Conservation (phyloP, 2,797 vertebrate genomes). For the Myotis vivesi region DNA sequence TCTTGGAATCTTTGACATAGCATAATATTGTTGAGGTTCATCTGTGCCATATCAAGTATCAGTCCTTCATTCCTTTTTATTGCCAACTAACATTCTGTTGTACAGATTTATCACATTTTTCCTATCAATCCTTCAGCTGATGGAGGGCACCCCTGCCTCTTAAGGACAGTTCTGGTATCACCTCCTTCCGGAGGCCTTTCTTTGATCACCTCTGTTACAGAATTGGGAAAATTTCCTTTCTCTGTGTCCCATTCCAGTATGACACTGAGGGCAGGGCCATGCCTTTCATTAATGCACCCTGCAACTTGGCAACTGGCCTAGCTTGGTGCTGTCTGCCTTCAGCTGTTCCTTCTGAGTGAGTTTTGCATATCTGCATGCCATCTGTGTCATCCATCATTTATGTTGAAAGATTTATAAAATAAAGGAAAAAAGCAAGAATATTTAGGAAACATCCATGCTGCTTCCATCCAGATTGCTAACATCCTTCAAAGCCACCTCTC, state of each 20-base stretch:
- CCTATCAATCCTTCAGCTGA: neutral
- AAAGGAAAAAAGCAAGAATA: neutral
- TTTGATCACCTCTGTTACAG: neutral
- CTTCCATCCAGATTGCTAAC: neutral
- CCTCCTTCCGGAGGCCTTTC: neutral
- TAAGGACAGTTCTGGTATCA: neutral
- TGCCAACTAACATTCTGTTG: neutral
- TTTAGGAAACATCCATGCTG: neutral
- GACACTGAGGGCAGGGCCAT: neutral
- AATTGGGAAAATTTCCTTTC: neutral
- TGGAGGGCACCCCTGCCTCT: neutral
- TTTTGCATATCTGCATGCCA: neutral
- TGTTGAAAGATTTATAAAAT: conserved; percentile 16
- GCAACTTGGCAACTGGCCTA: neutral
- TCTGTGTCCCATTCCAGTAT: neutral
- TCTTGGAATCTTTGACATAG: neutral
- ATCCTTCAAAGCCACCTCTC: neutral
- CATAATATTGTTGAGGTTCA: neutral
- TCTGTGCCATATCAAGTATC: neutral
- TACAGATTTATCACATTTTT: neutral
- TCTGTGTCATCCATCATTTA: neutral
- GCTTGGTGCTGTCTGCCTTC: neutral
- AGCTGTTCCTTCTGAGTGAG: neutral
- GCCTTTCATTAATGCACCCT: neutral
- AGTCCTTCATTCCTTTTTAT: neutral